Evolutionary conservation across 1,140 invertebrate species (phyloP).

Genomic region (Drosophila dunni): DNA sequence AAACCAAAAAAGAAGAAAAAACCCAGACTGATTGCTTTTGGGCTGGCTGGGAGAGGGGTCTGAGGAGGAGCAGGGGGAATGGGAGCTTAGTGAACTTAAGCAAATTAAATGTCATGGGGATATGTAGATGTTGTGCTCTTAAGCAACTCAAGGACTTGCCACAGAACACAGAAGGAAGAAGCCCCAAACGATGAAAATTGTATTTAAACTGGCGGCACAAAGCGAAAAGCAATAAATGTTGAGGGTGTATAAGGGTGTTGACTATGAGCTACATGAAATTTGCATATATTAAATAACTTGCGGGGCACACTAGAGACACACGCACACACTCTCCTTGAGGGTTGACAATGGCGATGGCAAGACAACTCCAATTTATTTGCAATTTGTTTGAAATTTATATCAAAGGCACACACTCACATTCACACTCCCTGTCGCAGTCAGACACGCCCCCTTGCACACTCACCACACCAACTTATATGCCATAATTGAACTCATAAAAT

Average conservation of each 20-base stretch:
- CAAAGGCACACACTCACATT: slow-evolving; percentile 51
- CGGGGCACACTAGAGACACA: slow-evolving; percentile 50
- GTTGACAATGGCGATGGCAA: slow-evolving; percentile 67
- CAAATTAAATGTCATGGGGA: slow-evolving; percentile 71
- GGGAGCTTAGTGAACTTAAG: slow-evolving; percentile 68
- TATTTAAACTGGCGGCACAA: slow-evolving; percentile 64
- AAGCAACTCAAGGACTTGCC: slow-evolving; percentile 7
- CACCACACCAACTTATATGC: background rate
- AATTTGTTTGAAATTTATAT: slow-evolving; percentile 83
- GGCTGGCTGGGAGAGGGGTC: background rate
- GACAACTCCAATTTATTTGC: slow-evolving; percentile 83
- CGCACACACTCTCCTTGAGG: slow-evolving; percentile 20
- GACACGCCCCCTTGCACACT: slow-evolving; percentile 29
- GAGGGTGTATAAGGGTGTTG: slow-evolving; percentile 22
- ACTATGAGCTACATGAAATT: slow-evolving; percentile 59
- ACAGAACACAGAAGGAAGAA: slow-evolving; percentile 14
- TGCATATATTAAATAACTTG: slow-evolving; percentile 81
- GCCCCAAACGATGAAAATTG: slow-evolving; percentile 42
- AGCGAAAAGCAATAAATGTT: slow-evolving; percentile 71
- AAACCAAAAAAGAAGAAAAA: slow-evolving; percentile 35
- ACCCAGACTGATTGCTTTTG: slow-evolving; percentile 56
- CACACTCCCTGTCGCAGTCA: slow-evolving; percentile 15
- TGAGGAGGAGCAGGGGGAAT: background rate
- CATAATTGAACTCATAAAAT: slow-evolving; percentile 79
- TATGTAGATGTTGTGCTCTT: slow-evolving; percentile 2